These are phyloP conservation scores for Neomorphus geoffroyi DNA, from an alignment of 2,797 vertebrate genomes.

Conservation along the genomic window DNA sequence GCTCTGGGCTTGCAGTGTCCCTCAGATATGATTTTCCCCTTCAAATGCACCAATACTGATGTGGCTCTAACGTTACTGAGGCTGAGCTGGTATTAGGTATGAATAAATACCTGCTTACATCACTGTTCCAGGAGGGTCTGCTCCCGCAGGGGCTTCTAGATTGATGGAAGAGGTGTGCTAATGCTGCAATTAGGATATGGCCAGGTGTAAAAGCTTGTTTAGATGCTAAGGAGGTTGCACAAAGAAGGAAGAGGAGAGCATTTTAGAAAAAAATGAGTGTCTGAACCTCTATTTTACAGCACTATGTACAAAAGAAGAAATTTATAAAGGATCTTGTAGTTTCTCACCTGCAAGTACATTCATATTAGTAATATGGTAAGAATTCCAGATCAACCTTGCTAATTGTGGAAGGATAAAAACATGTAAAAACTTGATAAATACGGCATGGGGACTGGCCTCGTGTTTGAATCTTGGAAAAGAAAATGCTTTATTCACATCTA, in stretches of 20 bases:
- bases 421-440: constrained; percentile 22
- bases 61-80: not conserved
- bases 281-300: not conserved
- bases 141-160: not conserved
- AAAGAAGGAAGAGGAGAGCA: too few relatives aligned
- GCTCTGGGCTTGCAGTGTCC: too few relatives aligned
- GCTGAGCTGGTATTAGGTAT: not conserved
- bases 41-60: not conserved
- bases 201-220: too few relatives aligned
- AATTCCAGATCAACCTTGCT: not conserved
- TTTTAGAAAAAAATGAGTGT: not conserved
- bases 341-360: not conserved
- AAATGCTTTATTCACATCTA: not conserved
- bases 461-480: not conserved
- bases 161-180: not conserved
- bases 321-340: rapidly evolving
- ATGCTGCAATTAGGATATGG: not conserved
- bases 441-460: not conserved
- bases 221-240: too few relatives aligned
- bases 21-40: not conserved
- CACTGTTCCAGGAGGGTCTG: not conserved
- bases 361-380: not conserved
- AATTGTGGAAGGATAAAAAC: not conserved
- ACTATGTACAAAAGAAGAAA: not conserved
- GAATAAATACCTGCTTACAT: not conserved